Conservation (phyloP, 1,140 invertebrate genomes). For the Philotrypesis tridentata region DNA sequence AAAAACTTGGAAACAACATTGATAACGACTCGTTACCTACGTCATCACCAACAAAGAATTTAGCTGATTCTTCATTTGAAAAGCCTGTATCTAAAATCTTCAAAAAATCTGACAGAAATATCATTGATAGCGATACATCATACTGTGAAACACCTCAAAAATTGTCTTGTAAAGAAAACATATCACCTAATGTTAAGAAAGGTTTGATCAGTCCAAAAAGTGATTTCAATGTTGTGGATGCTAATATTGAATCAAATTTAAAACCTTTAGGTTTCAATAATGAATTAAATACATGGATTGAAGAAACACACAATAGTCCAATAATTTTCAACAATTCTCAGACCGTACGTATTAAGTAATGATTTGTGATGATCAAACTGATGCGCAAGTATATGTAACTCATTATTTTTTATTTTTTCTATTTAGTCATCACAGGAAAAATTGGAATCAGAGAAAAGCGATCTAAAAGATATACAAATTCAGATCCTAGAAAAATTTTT, state of each 20-base stretch:
- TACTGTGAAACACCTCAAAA: background rate
- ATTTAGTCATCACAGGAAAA: conserved; percentile 59
- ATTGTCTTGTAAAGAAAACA: background rate
- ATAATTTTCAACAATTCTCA: conserved; percentile 29
- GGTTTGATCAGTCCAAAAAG: background rate
- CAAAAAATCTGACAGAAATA: background rate
- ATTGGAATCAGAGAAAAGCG: conserved; percentile 54
- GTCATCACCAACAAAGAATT: background rate
- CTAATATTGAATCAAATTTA: conserved; percentile 23
- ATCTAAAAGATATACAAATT: conserved; percentile 63
- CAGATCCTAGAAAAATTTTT: conserved; percentile 66
- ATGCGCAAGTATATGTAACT: background rate
- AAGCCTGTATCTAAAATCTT: background rate
- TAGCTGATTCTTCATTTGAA: background rate
- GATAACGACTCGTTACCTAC: background rate
- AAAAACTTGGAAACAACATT: background rate
- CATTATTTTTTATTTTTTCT: conserved; percentile 29
- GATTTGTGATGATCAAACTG: background rate
- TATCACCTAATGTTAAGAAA: background rate
- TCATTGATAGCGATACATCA: conserved; percentile 24
- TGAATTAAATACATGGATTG: conserved; percentile 49
- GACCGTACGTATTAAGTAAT: conserved; percentile 12
- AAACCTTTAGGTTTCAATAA: conserved; percentile 51
- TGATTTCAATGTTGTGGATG: background rate
- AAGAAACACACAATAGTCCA: conserved; percentile 40